Conservation (phyloP, 2,888 invertebrate genomes). For the Dasypolia templi region DNA sequence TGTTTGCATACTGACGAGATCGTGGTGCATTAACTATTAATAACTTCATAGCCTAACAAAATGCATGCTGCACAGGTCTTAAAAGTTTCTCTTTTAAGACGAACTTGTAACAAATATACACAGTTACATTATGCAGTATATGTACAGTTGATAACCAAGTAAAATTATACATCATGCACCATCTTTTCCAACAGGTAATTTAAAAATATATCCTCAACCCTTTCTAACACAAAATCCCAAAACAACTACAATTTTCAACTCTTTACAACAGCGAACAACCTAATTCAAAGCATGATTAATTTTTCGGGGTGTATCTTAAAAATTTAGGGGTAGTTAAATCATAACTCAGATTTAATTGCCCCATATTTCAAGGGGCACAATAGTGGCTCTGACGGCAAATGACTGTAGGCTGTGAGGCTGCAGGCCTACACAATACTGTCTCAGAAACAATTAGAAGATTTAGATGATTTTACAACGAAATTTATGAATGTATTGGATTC, state of each 20-base stretch:
- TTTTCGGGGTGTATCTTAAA: conserved; percentile 67
- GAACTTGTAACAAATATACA: not conserved
- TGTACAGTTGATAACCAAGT: not conserved
- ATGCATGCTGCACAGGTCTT: not conserved
- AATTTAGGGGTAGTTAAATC: conserved; percentile 69
- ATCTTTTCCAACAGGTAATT: not conserved
- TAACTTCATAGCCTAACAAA: not conserved
- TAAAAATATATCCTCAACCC: conserved; percentile 21
- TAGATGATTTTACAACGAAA: conserved; percentile 74
- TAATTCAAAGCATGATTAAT: conserved; percentile 65
- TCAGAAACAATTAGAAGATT: conserved; percentile 81
- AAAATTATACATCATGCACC: not conserved
- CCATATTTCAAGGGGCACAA: conserved; percentile 75
- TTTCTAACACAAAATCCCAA: conserved; percentile 27
- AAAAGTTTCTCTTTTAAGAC: not conserved
- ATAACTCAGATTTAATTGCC: conserved; percentile 78
- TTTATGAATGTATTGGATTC: conserved; percentile 62
- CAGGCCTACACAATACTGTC: conserved; percentile 69
- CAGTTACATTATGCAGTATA: no score
- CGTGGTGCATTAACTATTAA: not conserved
- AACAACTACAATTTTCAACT: conserved; percentile 51
- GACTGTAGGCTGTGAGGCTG: conserved; percentile 59
- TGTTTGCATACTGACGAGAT: not conserved
- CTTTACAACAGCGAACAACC: conserved; percentile 40
- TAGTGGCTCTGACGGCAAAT: conserved; percentile 65